Evolutionary conservation across 1,140 invertebrate genomes (phyloP), one percentile per base, ranked within the genome.

Genomic region (Pemphigus obesinymphae): DNA sequence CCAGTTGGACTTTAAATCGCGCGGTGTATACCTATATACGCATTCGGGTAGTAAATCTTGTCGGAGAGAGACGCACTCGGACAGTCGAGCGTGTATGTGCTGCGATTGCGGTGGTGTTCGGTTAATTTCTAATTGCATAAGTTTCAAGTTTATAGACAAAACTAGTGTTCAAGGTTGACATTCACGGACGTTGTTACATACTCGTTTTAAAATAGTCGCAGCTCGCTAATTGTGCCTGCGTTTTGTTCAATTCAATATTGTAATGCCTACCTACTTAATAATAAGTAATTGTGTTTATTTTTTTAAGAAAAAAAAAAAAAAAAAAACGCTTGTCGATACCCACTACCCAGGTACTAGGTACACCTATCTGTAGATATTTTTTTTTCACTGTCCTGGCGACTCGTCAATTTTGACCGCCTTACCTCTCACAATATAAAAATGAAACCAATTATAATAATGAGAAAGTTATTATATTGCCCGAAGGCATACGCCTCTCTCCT

Each of bases 81-180:
- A 17, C 58, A 17, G 8, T 11, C 7, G 15, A 31, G 31, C 11
- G 48, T 50, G 11, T 2, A 6, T 15, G 11, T 3, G n/a, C 8
- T 40, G 63, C 29, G 5, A 1, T 40, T n/a, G 17, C 10, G 31
- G 31, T 31, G 37, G 31, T 29, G 53, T 78, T 43, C 3, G n/a
- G 34, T 15, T 7, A 43, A 61, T 55, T 61, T 78, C 31, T 26
- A 58, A 78, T 43, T 58, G 15, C 34, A 29, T 58, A 78, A 78
- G 53, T 78, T 78, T 78, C 75, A 78, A 78, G 75, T 78, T 78
- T 78, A 73, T 40, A 76, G n/a, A 78, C 75, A 58, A 58, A 78
- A 78, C 34, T 34, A 61, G 53, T 40, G 75, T 78, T 78, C 75
- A 78, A 78, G 75, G 75, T 78, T 78, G 53, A 43, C 53, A 61